These are phyloP conservation scores for Sarcophaga bullata DNA, from an alignment of 1,140 invertebrate species.

Conservation along the genomic window DNA sequence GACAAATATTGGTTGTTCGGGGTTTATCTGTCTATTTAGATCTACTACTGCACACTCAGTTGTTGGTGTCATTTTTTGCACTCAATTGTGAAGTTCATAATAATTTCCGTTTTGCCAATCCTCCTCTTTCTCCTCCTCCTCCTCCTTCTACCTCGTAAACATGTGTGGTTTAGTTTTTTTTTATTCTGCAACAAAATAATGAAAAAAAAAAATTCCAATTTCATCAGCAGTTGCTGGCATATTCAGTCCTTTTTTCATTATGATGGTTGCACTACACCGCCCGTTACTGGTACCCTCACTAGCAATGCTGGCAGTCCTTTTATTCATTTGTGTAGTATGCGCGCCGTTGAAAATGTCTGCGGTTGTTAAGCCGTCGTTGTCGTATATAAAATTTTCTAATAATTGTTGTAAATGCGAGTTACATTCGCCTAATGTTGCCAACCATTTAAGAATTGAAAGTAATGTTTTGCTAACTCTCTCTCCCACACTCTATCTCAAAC, in stretches of 20 bases:
- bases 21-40: too few species aligned
- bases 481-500: neutral
- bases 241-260: neutral
- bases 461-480: neutral
- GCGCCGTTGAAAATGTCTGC: neutral
- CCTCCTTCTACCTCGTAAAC: neutral
- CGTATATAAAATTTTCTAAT: slow-evolving; percentile 1
- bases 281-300: too few species aligned
- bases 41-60: neutral
- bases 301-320: too few species aligned
- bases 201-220: too few species aligned
- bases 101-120: neutral
- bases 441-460: slow-evolving; percentile 14
- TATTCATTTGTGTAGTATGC: too few species aligned
- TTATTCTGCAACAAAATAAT: too few species aligned
- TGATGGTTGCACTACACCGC: too few species aligned
- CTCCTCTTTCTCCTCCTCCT: neutral
- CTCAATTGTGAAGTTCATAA: slow-evolving; percentile 18
- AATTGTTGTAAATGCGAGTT: slow-evolving; percentile 16
- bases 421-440: slow-evolving; percentile 4
- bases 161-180: neutral
- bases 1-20: too few species aligned
- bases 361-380: neutral
- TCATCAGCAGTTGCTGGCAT: neutral
- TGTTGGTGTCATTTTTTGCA: slow-evolving; percentile 17